Evolutionary conservation across 2,888 invertebrate genomes (phyloP).

Genomic region (Chaitophorus viminalis): DNA sequence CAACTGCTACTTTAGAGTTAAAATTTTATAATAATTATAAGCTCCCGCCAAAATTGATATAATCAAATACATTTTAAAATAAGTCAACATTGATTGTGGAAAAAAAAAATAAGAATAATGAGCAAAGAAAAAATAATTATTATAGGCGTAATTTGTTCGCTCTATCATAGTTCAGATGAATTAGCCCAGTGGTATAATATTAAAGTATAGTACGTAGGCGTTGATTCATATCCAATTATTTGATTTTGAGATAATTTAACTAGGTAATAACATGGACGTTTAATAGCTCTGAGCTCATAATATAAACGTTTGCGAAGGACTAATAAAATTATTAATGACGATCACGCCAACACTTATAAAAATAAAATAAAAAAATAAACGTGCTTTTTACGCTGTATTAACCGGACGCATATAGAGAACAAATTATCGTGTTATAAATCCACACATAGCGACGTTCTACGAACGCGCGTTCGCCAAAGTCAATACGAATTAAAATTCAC

Average conservation of each 20-base stretch:
- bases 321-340: background rate
- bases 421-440: background rate
- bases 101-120: too few relatives aligned
- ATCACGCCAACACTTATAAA: background rate
- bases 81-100: too few relatives aligned
- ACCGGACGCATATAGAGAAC: background rate
- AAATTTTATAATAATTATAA: too few relatives aligned
- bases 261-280: background rate
- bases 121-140: background rate
- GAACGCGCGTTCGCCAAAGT: too few relatives aligned
- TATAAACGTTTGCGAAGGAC: background rate
- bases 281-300: background rate
- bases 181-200: background rate
- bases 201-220: background rate
- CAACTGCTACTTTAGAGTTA: too few relatives aligned
- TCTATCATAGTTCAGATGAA: background rate
- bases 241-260: background rate
- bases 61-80: too few relatives aligned
- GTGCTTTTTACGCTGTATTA: too few relatives aligned
- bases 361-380: too few relatives aligned
- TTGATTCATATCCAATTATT: slow-evolving; percentile 22
- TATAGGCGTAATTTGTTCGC: background rate
- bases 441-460: background rate
- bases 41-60: too few relatives aligned
- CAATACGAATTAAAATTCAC: too few relatives aligned